Percentiles rank a stretch among this genome's conserved stretches.
phyloP scores from a whole-genome alignment of 2,113 vertebrate genomes.

The Genyomyrus donnyi region DNA sequence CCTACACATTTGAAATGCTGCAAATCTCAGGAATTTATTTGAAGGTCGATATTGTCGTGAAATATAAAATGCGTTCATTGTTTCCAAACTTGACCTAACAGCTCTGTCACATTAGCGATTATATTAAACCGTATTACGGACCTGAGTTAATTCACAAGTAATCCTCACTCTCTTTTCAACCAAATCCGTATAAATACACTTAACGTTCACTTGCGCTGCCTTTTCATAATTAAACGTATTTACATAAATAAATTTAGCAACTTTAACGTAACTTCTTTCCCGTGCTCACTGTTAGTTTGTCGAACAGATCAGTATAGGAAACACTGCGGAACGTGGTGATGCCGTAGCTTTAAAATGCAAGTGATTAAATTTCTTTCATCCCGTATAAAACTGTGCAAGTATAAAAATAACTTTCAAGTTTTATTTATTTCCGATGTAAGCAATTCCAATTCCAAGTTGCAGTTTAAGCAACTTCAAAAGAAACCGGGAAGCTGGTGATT shows the following conservation, averaged over 20 bases:
- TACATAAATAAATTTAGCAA: background rate
- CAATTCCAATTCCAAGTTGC: background rate
- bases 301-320: background rate
- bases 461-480: background rate
- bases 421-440: background rate
- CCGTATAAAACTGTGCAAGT: too few relatives aligned
- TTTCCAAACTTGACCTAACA: background rate
- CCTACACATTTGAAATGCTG: background rate
- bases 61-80: background rate
- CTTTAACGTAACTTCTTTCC: background rate
- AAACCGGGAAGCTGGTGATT: background rate
- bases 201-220: background rate
- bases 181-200: background rate
- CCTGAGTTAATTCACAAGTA: background rate
- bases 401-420: too few relatives aligned
- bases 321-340: background rate
- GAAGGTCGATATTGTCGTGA: background rate
- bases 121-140: background rate
- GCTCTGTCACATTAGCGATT: background rate
- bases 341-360: background rate
- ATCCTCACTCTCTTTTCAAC: background rate
- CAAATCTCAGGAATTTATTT: background rate
- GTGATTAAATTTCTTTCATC: background rate
- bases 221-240: background rate
- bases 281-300: background rate